phyloP scores from a whole-genome alignment of 2,888 invertebrate genomes.

The Ariolimax columbianus region DNA sequence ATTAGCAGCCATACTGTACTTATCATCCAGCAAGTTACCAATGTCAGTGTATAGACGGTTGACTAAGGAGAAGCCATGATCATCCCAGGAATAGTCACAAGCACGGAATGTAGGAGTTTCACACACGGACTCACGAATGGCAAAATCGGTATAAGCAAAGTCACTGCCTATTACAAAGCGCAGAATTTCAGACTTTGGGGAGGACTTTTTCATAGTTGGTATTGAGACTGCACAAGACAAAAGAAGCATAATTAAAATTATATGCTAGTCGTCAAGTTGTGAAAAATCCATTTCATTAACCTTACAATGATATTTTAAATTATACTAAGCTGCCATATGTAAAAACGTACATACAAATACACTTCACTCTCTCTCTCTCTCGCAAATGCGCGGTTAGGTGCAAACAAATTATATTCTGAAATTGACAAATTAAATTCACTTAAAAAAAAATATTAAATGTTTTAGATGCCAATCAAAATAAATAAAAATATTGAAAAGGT shows the following conservation, averaged over 20 bases:
- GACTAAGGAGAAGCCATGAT: constrained; percentile 91
- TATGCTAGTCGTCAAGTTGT: too few species aligned
- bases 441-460: too few species aligned
- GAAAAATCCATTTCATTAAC: too few species aligned
- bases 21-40: constrained; percentile 89
- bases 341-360: too few species aligned
- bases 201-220: constrained; percentile 71
- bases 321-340: too few species aligned
- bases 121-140: constrained; percentile 83
- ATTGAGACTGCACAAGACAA: constrained; percentile 58
- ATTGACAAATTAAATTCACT: too few species aligned
- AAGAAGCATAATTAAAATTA: background rate
- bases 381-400: too few species aligned
- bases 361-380: too few species aligned
- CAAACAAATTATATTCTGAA: too few species aligned
- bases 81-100: constrained; percentile 93
- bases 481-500: too few species aligned
- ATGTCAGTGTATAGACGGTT: constrained; percentile 90
- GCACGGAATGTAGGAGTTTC: constrained; percentile 81
- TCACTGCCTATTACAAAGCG: constrained; percentile 85
- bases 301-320: too few species aligned
- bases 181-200: constrained; percentile 85
- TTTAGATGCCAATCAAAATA: too few species aligned
- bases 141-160: constrained; percentile 90
- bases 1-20: constrained; percentile 90